These are phyloP conservation scores for Sphecodes monilicornis DNA, from an alignment of 2,888 invertebrate genomes.

Conservation along the genomic window DNA sequence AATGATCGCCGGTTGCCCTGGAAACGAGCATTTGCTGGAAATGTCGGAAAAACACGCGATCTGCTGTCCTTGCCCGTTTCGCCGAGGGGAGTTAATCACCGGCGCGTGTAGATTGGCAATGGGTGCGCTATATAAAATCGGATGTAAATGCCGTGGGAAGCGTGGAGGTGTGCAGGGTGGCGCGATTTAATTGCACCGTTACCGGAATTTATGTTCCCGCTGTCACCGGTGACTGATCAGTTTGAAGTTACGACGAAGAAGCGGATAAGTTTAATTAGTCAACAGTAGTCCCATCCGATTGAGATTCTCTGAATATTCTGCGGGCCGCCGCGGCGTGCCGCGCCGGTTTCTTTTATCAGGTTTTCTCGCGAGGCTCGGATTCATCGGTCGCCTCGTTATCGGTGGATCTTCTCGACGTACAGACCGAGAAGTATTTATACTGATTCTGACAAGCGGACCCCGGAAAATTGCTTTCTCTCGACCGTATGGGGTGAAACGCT, in stretches of 20 bases:
- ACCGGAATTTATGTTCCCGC: conserved; percentile 19
- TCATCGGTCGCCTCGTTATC: background rate
- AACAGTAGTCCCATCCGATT: background rate
- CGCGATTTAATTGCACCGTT: conserved; percentile 40
- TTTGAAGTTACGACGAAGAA: background rate
- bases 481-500: background rate
- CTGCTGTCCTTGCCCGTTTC: conserved; percentile 32
- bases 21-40: conserved; percentile 34
- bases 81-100: conserved; percentile 38
- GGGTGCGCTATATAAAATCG: conserved; percentile 49
- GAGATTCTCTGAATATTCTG: background rate
- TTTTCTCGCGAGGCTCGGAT: background rate
- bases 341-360: background rate
- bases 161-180: conserved; percentile 33
- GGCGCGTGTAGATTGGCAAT: conserved; percentile 30
- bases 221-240: background rate
- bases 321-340: background rate
- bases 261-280: background rate
- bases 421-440: background rate
- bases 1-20: conserved; percentile 32
- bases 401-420: background rate
- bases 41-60: conserved; percentile 49
- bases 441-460: background rate
- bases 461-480: conserved; percentile 1
- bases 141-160: conserved; percentile 60